Base-by-base conservation (phyloP, 1,140 invertebrate species). In the Neodiprion fabricii region DNA sequence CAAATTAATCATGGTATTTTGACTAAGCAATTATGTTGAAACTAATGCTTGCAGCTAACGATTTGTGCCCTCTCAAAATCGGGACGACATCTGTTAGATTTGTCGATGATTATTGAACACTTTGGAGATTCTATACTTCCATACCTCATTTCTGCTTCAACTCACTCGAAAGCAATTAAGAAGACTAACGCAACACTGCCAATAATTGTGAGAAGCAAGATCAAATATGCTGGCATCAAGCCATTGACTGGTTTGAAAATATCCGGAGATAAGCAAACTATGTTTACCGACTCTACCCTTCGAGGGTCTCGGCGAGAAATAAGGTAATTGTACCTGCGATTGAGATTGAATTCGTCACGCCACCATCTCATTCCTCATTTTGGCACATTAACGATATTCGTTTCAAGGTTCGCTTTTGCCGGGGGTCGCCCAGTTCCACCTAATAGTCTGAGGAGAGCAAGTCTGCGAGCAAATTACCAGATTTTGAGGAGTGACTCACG, bases 111-210 rank as follows among this genome's bases (percentile, higher is more conserved):
- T 72, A 79, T 74, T 23, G 84, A 87, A 21, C 82, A 88, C 72
- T 89, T 85, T 61, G 87, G 87, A 12, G 87, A 89, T 72, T 87
- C 87, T 1, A 81, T 88, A 67, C 77, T 89, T 70, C 86, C 87
- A 10, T 88, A 88, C 67, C 77, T 88, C 69, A 78, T 81, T 61
- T 9, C 9, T 12, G 3, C 53, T 17, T 0, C 11, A 61, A 61
- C 28, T 40, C 5, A 61, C 11, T 5, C 7, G 9, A 17, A 49
- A 47, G 72, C 21, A 75, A 72, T 70, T 78, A 83, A 76, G 23
- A 72, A n/a, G 4, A 61, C 11, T 17, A 17, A 17, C 53, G 71
- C 77, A 8, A 78, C 79, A 76, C 82, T 88, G 79, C 87, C 86
- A 73, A 87, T 88, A 49, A 85, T 85, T 17, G 82, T 86, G 14